Conservation (phyloP, 2,888 invertebrate genomes). For the Cephus pygmeus region DNA sequence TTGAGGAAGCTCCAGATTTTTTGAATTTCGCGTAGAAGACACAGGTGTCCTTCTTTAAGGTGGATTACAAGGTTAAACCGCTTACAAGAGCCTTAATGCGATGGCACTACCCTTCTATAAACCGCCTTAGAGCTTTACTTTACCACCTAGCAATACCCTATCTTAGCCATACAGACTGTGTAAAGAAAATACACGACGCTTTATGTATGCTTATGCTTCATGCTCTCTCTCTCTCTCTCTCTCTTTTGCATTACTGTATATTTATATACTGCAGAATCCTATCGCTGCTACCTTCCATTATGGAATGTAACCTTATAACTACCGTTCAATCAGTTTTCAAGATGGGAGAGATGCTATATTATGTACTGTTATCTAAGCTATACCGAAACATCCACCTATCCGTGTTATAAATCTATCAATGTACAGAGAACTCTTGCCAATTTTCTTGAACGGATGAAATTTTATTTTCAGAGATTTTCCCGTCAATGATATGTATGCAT, state of each 20-base stretch:
- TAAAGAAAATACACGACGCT: neutral
- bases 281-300: neutral
- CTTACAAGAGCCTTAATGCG: neutral
- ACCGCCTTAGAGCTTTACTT: neutral
- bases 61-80: neutral
- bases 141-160: neutral
- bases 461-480: neutral
- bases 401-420: neutral
- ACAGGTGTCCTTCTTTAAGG: neutral
- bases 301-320: neutral
- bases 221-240: neutral
- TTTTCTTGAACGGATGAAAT: neutral
- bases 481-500: neutral
- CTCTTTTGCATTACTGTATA: neutral
- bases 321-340: neutral
- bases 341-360: neutral
- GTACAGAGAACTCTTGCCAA: neutral
- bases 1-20: neutral
- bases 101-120: neutral
- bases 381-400: neutral
- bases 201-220: neutral
- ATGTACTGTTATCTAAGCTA: neutral
- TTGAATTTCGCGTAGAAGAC: neutral
- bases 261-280: neutral
- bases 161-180: neutral